Evolutionary conservation across 2,797 vertebrate genomes (phyloP).

Genomic region (Spondyliosoma cantharus): DNA sequence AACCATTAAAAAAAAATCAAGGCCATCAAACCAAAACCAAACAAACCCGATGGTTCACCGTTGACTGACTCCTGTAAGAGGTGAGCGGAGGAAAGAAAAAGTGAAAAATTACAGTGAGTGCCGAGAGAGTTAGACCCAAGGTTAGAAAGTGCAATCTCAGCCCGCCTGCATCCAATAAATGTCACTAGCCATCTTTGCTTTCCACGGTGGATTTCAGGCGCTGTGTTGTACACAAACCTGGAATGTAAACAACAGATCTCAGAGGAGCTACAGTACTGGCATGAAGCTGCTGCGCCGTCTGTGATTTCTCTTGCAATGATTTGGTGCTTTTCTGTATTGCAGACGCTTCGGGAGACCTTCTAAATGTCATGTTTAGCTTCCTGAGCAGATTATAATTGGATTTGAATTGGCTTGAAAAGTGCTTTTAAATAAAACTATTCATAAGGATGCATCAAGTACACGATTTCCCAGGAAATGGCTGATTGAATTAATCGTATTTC

Average conservation of each 20-base stretch:
- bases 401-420: conserved; percentile 28
- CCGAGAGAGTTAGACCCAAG: conserved; percentile 35
- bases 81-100: not conserved
- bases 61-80: not conserved
- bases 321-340: not conserved
- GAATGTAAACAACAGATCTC: conserved; percentile 47
- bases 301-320: conserved; percentile 44
- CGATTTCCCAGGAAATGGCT: not conserved
- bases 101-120: conserved; percentile 28
- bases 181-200: conserved; percentile 13
- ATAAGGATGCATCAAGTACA: not conserved
- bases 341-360: conserved; percentile 5
- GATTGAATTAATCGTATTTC: not conserved
- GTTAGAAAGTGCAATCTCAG: conserved; percentile 35
- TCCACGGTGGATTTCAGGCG: not conserved
- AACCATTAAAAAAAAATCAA: conserved; percentile 10
- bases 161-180: conserved; percentile 33
- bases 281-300: conserved; percentile 10
- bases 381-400: conserved; percentile 20
- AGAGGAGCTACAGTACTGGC: conserved; percentile 22
- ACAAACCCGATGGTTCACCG: not conserved
- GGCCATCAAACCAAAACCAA: conserved; percentile 5
- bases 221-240: not conserved
- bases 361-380: conserved; percentile 33
- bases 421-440: conserved; percentile 28